Base-by-base conservation (phyloP, 2,797 vertebrate genomes). In the Intellagama lesueurii region DNA sequence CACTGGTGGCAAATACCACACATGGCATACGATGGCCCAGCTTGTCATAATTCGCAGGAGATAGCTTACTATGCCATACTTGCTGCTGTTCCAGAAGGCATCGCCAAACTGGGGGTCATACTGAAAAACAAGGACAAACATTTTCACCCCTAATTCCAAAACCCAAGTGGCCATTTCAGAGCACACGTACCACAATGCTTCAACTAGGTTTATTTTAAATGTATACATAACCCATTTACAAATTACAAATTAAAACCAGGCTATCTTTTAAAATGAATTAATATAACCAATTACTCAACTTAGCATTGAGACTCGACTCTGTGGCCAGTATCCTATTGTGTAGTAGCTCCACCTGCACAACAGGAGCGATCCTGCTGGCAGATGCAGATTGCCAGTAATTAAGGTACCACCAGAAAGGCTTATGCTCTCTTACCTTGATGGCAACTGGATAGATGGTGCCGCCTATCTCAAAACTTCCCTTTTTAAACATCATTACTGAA, bases 401-500 rank as follows among this genome's bases (percentile, higher is more conserved):
- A 56, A 56, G 16, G 60, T 64, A 64, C 16, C 60, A 17, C 3
- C 1, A 64, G 60, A 64, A 64, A 64, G 12, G 6, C 5, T 75
- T 60, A 8, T 69, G n/a, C 60, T 9, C 26, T 91, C 89, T 94
- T 94, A 99, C 99, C 98, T 99, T 99, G 93, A 99, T 99, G 56
- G 98, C 97, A 80, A 99, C 98, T 1, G 99, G 99, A 91, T 99
- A 97, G 85, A 99, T 99, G 0, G 97, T 98, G 24, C 98, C 98
- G 96, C 98, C 98, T 11, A 99, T 98, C 95, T 99, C 98, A 96
- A 99, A 99, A 95, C 99, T 99, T 91, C 99, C 99, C 89, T 99
- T 99, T 96, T 99, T 99, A 94, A 99, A 99, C 99, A 99, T 99
- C 99, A 99, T 99, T 91, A 99, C 99, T 0, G 99, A 99, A 7